Percentiles rank a stretch among this genome's conserved stretches.
These are phyloP conservation scores for Xestia sexstrigata DNA, from an alignment of 2,888 invertebrate genomes.

Conservation along the genomic window DNA sequence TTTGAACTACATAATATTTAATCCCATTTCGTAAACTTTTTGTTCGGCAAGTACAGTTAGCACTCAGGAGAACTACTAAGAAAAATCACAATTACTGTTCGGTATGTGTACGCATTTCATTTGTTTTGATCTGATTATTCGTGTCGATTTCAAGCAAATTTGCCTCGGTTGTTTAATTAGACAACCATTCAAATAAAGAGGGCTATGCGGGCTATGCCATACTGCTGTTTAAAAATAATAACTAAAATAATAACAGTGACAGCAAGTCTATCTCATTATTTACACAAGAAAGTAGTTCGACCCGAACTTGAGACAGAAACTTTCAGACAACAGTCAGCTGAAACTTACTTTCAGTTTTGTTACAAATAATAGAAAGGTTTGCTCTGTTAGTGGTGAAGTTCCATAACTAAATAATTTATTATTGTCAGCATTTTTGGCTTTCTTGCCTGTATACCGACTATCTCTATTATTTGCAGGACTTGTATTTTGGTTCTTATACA, in stretches of 20 bases:
- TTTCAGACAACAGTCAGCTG: not conserved
- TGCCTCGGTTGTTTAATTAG: not conserved
- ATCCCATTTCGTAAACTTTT: too few species aligned
- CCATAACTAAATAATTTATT: not conserved
- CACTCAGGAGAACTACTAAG: too few species aligned
- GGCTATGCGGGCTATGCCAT: too few species aligned
- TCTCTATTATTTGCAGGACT: not conserved
- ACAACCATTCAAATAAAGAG: not conserved
- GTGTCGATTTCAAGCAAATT: not conserved
- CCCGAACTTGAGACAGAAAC: not conserved
- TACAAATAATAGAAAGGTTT: not conserved
- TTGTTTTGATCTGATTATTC: not conserved
- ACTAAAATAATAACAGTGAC: not conserved
- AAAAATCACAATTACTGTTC: too few species aligned
- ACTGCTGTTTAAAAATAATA: not conserved
- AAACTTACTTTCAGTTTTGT: constrained; percentile 31
- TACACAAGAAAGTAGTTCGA: not conserved
- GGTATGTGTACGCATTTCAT: not conserved
- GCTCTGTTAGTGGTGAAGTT: not conserved
- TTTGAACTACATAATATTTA: too few species aligned
- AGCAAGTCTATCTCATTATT: not conserved
- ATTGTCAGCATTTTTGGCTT: not conserved
- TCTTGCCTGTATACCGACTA: not conserved
- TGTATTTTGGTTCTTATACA: not conserved
- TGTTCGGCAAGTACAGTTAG: too few species aligned